Evolutionary conservation across 2,888 invertebrate species (phyloP), one percentile per base, ranked within the genome.

Genomic region (Nemotelus pantherinus): DNA sequence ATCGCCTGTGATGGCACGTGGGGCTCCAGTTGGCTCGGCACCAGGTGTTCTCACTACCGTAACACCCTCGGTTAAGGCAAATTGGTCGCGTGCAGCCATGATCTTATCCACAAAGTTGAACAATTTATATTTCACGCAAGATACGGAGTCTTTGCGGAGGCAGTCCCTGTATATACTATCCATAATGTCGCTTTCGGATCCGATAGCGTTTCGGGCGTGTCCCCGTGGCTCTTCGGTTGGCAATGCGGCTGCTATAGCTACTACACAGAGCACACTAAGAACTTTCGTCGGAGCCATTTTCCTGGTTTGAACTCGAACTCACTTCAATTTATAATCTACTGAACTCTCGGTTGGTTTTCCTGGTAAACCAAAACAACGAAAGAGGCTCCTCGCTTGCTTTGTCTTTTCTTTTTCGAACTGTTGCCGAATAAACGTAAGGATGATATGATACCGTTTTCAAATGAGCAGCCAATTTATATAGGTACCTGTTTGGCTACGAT

Each of bases 61-160:
- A 72, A 95, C 93, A 77, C 95, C 95, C 82, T 95, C 95, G 77
- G 94, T 92, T 63, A 95, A 86, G 6, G 93, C 91, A 84, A 94
- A 94, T 80, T 91, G 92, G 83, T 95, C 95, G 86, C 93, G 94
- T 82, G 93, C 92, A 70, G 92, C 92, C 79, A 95, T 89, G 89
- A 94, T 93, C 87, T 95, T 95, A 88, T 95, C 95, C 82, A 95
- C 93, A 87, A 93, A 94, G 43, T 93, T 92, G 89, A 95, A 94
- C 84, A 95, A 91, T 86, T 95, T 95, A 89, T 94, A 94, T 87
- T 95, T 95, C 83, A 95, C 91, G 86, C 95, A 95, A 86, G 93
- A 92, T 82, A 93, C 92, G 47, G 95, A 94, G 84, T 95, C 95
- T 87, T 95, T 95, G 83, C 92, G 90, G 80, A 94, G 88, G 85